Evolutionary conservation across 2,113 vertebrate species (phyloP), one percentile per base, ranked within the genome.

Genomic region (Zapornia atra): DNA sequence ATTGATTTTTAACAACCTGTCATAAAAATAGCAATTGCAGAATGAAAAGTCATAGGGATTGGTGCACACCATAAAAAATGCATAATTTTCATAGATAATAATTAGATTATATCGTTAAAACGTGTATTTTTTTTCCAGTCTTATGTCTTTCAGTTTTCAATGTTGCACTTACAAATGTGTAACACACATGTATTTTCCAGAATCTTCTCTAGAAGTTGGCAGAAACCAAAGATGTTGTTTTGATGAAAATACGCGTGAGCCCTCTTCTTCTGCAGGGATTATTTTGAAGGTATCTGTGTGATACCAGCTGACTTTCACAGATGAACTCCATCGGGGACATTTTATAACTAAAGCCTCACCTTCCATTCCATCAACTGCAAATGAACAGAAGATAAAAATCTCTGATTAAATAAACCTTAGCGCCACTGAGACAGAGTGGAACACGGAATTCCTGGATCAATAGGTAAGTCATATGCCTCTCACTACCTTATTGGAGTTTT

Each of bases 271-370:
- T 11, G 56, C 79, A 28, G 96, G 82, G 79, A 98, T 95, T 19
- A 20, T 64, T 92, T 75, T 18, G 17, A 92, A 95, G 31, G 73
- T 93, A 24, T 88, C 31, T 3, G 4, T 34, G 44, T 14, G 36
- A 79, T 96, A 92, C 98, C 98, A 98, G 29, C 81, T 95, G 51
- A 96, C 17, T 21, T 80, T 90, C 50, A 91, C 61, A 84, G 73
- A 11, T 42, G 78, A 64, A 38, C 5, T 28, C 33, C 12, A 4
- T 5, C 0, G 6, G 54, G 90, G 94, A 84, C 98, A 98, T 36
- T 29, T 92, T 90, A 98, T 82, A 87, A 97, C 95, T 20, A 98
- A 97, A 95, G 98, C 98, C 16, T 98, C 98, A 24, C 96, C 95
- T 97, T 98, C 98, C 78, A 97, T 80, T 51, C 96, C 28, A 90